Evolutionary conservation across 2,113 vertebrate genomes (phyloP), one percentile per base, ranked within the genome.

Genomic region (Silurus meridionalis): DNA sequence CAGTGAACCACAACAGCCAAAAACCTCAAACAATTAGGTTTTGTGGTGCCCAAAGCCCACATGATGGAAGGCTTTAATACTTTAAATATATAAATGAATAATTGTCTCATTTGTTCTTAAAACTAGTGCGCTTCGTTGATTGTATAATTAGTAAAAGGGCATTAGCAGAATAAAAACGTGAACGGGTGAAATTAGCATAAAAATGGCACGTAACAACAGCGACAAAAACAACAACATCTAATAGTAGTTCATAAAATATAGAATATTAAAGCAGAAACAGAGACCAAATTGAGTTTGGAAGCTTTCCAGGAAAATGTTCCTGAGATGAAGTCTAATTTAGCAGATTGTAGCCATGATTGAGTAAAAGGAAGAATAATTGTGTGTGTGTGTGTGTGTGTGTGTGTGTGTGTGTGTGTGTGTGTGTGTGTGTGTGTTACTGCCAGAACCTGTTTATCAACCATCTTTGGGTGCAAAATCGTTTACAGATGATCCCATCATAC

Each of bases 41-140:
- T 50, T 75, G 37, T 17, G 0, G 72, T 11, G 8, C 14, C 64
- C 46, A 46, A 58, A 85, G 25, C 61, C 21, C 10, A 15, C 5
- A 23, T 80, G 74, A 85, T 85, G 48, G 23, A 85, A 46, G 50
- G 46, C 61, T 80, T 85, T 67, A 85, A 85, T 80, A 80, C 75
- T 80, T 23, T 69, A 67, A 80, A 80, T 78, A 25, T 55, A 25
- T 77, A 77, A 53, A 53, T 77, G 74, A 77, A 53, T 77, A 77
- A 77, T 78, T n/a, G 13, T 55, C 23, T 78, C 74, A 78, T 55
- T 21, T 55, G 4, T 58, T 57, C 17, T 37, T 19, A 85, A 80
- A 80, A 69, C 50, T 57, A 55, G 11, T 75, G 67, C 0, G 50
- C 48, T 52, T 78, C 64, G 14, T 52, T 60, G 61, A 48, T 79